A percentile compares a stretch with the other conserved stretches of the same genome.
These are phyloP conservation scores for Ceryle rudis DNA, from an alignment of 2,797 vertebrate genomes.

Conservation along the genomic window DNA sequence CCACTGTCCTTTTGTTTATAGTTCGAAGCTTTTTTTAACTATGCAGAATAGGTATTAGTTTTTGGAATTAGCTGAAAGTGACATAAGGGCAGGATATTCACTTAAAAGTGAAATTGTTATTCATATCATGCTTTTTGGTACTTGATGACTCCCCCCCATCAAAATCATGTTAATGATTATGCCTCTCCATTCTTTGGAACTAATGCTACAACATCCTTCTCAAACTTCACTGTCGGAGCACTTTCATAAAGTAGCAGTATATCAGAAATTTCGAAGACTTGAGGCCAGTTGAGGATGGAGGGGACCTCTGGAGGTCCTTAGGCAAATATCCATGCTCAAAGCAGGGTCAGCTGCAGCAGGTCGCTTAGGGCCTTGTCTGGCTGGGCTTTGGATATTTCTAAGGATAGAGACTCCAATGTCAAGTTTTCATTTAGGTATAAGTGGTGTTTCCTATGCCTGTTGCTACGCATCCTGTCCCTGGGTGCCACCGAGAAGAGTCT, in stretches of 20 bases:
- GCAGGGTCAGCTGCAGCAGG: not conserved
- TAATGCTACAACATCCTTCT: not conserved
- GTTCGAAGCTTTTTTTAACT: not conserved
- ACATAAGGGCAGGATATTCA: not conserved
- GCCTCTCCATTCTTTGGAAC: not conserved
- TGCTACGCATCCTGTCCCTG: not conserved
- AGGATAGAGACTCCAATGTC: not conserved
- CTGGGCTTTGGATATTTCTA: not conserved
- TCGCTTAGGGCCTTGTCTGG: not conserved
- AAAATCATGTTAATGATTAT: not conserved
- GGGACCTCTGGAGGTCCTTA: not conserved
- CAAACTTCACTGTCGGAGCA: not conserved
- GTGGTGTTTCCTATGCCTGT: not conserved
- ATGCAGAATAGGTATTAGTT: not conserved
- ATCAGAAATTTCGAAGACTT: not conserved
- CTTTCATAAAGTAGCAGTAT: not conserved
- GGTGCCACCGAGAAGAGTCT: not conserved
- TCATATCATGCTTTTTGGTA: not conserved
- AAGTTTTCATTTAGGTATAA: not conserved
- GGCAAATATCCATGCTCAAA: not conserved
- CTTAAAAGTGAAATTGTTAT: not conserved
- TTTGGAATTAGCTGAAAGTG: constrained; percentile 9
- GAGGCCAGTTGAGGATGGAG: not conserved
- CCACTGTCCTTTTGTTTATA: constrained; percentile 23
- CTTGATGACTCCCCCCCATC: not conserved